Evolutionary conservation across 2,797 vertebrate species (phyloP), one percentile per base, ranked within the genome.

Genomic region (Hydrophis major): DNA sequence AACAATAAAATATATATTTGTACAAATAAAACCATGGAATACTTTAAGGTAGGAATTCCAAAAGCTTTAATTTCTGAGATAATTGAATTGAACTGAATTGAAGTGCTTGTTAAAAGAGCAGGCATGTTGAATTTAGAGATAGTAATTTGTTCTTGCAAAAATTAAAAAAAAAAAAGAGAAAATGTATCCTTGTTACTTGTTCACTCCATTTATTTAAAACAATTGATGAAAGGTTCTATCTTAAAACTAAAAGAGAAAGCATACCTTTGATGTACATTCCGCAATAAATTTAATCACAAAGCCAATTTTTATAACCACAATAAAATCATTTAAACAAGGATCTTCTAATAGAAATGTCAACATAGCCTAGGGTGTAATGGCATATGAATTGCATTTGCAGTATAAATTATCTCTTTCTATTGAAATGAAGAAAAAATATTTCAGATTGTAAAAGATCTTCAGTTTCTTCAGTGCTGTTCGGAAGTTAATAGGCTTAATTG

Each of bases 381-480:
- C 94, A 88, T 91, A 37, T 60, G 57, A 92, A 90, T 93, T 66
- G 90, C 28, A 86, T 86, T 66, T 92, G 47, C 47, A 63, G 27
- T 66, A 86, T 88, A 1, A 1, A 91, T 61, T 0, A 57, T 28
- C 0, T 13, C 0, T 63, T 95, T 32, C 87, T 66, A 88, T 13
- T 50, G 0, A 2, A 87, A 89, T 20, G 1, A 22, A 59, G 74
- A 93, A 59, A 91, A 92, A 92, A 91, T 93, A 88, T 1, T 90
- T 90, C 0, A 61, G 91, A 57, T 1, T 89, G 8, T 57, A 83
- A 88, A 90, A 86, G 69, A 66, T 59, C 22, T 28, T 57, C 32
- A 74, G 57, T 1, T 12, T 93, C 50, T 92, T 88, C 37, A 61
- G 3, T 69, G 59, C 10, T 66, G 22, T 27, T 32, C 66, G 37